Conservation (phyloP, 2,888 invertebrate genomes). For the Dioctria rufipes region DNA sequence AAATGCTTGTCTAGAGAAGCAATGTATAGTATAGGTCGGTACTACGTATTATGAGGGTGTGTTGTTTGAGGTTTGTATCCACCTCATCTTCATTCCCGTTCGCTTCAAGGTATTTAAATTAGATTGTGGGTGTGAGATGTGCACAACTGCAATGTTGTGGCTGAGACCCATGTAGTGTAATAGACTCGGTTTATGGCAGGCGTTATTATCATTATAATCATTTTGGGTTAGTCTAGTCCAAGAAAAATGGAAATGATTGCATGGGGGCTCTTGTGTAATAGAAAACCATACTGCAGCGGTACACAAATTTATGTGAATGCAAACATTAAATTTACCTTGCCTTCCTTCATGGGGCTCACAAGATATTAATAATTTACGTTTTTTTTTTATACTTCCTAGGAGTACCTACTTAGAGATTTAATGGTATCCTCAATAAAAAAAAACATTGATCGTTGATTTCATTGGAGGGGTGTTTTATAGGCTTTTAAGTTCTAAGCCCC, state of each 20-base stretch:
- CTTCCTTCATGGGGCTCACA: no score
- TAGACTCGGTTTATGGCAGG: not conserved
- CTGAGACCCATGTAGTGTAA: conserved; percentile 15
- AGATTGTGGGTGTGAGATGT: conserved; percentile 14
- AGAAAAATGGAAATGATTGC: not conserved
- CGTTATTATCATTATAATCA: conserved; percentile 46
- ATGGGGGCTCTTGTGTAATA: not conserved
- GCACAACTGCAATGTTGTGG: conserved; percentile 31
- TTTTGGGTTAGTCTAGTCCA: conserved; percentile 5
- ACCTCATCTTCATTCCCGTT: conserved; percentile 15
- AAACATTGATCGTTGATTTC: no score
- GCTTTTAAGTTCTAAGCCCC: no score
- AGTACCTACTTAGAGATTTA: no score
- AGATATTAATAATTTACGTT: no score
- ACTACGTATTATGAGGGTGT: not conserved
- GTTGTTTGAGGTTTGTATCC: not conserved
- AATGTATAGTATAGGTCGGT: not conserved
- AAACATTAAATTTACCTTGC: not conserved
- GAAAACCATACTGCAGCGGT: not conserved
- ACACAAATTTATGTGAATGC: conserved; percentile 14
- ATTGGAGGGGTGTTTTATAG: no score
- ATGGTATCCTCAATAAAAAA: no score
- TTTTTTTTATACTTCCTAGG: no score
- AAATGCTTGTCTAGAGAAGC: conserved; percentile 16
- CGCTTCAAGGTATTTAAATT: conserved; percentile 10